Percentiles rank a stretch among this genome's conserved stretches.
Conservation (phyloP, 2,888 invertebrate species). For the Yponomeuta evonymella region DNA sequence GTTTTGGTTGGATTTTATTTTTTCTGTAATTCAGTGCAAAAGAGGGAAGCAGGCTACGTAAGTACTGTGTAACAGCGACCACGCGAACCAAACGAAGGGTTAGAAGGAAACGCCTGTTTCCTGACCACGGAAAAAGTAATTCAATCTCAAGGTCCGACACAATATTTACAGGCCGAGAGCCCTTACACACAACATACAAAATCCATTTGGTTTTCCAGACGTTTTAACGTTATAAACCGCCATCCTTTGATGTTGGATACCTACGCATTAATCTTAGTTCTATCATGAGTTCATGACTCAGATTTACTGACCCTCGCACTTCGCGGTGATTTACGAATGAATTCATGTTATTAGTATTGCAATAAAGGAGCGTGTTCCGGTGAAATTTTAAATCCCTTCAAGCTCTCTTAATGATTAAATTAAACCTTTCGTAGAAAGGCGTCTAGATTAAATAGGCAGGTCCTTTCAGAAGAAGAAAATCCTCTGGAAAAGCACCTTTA, state of each 20-base stretch:
- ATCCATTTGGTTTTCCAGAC: constrained; percentile 6
- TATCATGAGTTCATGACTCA: neutral
- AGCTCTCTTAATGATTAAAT: neutral
- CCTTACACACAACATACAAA: neutral
- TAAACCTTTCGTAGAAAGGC: neutral
- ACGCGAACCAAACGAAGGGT: too few relatives aligned
- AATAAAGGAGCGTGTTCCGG: neutral
- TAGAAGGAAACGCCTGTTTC: neutral
- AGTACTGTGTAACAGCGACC: too few relatives aligned
- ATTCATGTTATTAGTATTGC: neutral
- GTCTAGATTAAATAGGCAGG: neutral
- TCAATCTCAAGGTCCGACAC: neutral
- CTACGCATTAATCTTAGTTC: neutral
- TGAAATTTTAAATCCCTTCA: neutral
- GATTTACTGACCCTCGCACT: neutral
- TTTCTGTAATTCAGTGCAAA: too few relatives aligned
- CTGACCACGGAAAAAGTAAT: neutral
- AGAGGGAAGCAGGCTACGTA: too few relatives aligned
- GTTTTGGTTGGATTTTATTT: too few relatives aligned
- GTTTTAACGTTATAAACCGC: neutral
- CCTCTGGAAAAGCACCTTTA: neutral
- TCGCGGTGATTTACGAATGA: neutral
- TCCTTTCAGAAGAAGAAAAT: neutral
- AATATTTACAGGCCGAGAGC: neutral
- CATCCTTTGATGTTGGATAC: neutral